Evolutionary conservation across 2,888 invertebrate species (phyloP).

Genomic region (Gortyna flavago): DNA sequence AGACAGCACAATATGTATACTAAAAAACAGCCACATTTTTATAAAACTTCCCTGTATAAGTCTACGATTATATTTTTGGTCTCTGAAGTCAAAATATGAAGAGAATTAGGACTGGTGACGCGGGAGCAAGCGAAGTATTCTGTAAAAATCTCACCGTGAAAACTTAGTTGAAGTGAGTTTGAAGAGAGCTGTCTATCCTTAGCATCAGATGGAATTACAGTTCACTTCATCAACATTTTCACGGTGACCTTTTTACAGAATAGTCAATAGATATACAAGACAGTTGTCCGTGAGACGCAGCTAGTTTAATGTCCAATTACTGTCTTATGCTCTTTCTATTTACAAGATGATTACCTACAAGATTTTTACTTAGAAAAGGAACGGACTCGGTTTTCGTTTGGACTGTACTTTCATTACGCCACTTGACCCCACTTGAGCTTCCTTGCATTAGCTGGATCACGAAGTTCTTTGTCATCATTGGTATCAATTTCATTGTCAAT

Average conservation of each 20-base stretch:
- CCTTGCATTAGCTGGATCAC: slow-evolving; percentile 67
- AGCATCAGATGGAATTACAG: background rate
- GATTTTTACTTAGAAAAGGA: background rate
- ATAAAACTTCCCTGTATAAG: background rate
- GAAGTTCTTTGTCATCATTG: slow-evolving; percentile 72
- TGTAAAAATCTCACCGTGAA: background rate
- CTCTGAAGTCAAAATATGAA: background rate
- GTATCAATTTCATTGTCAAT: slow-evolving; percentile 70
- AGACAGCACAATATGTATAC: background rate
- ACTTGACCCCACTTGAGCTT: slow-evolving; percentile 72
- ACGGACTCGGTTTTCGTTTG: slow-evolving; percentile 4
- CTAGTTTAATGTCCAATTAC: background rate
- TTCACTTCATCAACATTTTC: background rate
- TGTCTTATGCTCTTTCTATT: background rate
- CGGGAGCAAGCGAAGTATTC: background rate
- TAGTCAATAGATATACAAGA: too few species aligned
- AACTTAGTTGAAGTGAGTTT: background rate
- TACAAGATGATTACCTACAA: too few species aligned
- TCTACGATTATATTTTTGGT: background rate
- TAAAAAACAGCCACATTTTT: background rate
- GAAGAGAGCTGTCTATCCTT: background rate
- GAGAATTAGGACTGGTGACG: background rate
- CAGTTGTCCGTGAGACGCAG: background rate
- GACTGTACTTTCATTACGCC: slow-evolving; percentile 59
- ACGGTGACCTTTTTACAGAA: background rate